A percentile compares a stretch with the other conserved stretches of the same genome.
Evolutionary conservation across 2,113 vertebrate species (phyloP).

Genomic region (Cricetomys ansorgei): DNA sequence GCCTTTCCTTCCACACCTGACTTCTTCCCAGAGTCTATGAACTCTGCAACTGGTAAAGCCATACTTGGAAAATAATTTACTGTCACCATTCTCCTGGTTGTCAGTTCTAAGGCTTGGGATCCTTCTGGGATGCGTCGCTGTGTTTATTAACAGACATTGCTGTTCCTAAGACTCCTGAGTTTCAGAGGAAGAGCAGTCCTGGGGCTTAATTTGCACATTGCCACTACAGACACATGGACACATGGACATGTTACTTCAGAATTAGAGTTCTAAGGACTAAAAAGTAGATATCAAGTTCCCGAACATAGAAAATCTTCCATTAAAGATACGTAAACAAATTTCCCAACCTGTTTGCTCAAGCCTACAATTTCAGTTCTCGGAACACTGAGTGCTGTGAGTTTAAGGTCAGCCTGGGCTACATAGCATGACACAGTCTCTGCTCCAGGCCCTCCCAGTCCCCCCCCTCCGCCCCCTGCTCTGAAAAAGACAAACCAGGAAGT

Average conservation of each 20-base stretch:
- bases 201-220: not conserved
- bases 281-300: not conserved
- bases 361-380: not conserved
- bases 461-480: too few relatives aligned
- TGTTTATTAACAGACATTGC: not conserved
- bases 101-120: slow-evolving; percentile 55
- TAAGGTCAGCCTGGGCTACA: not conserved
- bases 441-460: too few relatives aligned
- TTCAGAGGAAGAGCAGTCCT: not conserved
- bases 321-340: not conserved
- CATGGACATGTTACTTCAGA: not conserved
- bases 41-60: slow-evolving; percentile 24
- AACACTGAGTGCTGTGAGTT: not conserved
- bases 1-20: slow-evolving; percentile 30
- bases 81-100: not conserved
- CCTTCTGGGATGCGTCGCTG: not conserved
- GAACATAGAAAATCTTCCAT: not conserved
- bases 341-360: not conserved
- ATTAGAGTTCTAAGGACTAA: not conserved
- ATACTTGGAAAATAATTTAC: slow-evolving; percentile 61
- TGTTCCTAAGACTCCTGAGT: not conserved
- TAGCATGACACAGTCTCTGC: not conserved
- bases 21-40: slow-evolving; percentile 56
- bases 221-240: not conserved
- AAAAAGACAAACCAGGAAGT: not conserved